Conservation (phyloP, 2,113 vertebrate genomes). For the Myotis lucifugus region DNA sequence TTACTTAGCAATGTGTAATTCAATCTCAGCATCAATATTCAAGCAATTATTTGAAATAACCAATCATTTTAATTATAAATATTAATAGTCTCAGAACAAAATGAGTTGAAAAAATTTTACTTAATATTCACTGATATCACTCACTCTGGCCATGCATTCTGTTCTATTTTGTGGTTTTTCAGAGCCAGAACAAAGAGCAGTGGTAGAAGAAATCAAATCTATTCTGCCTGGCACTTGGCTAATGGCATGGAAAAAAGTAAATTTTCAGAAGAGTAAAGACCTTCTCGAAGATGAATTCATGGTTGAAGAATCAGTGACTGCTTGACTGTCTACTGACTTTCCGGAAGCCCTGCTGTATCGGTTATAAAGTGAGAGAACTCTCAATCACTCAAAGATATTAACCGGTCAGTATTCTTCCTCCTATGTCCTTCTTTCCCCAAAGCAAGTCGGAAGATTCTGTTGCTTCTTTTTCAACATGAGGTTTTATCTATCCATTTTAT, state of each 20-base stretch:
- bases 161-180: conserved; percentile 44
- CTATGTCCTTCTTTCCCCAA: neutral
- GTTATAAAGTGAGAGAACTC: neutral
- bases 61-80: conserved; percentile 36
- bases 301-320: neutral
- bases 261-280: conserved; percentile 36
- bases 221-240: conserved; percentile 16
- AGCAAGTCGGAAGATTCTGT: neutral
- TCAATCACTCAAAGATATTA: neutral
- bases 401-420: accelerated
- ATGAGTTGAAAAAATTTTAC: neutral
- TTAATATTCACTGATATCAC: neutral
- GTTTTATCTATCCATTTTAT: neutral
- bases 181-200: neutral
- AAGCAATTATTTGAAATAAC: neutral
- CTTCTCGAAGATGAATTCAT: conserved; percentile 14
- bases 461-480: neutral
- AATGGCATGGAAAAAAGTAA: conserved; percentile 49
- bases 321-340: neutral
- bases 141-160: conserved; percentile 4
- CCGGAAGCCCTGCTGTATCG: neutral
- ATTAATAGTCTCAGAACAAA: conserved; percentile 8
- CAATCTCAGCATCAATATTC: neutral
- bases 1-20: neutral
- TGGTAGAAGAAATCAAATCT: conserved; percentile 53